Evolutionary conservation across 2,888 invertebrate species (phyloP).

Genomic region (Erannis defoliaria): DNA sequence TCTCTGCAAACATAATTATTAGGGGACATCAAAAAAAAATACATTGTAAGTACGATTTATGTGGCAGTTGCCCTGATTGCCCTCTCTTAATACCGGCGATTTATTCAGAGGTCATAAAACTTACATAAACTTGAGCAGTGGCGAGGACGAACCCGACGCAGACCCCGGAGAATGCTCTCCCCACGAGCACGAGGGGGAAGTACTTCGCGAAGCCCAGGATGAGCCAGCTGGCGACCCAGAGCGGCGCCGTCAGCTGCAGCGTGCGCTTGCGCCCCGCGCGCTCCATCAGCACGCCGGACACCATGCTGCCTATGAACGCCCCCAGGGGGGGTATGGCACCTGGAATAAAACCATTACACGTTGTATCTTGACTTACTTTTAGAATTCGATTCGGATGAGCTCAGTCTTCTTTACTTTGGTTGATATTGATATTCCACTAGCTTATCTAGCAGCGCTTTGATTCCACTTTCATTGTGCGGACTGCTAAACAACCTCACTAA

Average conservation of each 20-base stretch:
- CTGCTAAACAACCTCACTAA: too few species aligned
- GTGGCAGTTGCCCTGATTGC: too few species aligned
- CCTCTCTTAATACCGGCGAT: too few species aligned
- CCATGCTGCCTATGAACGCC: constrained; percentile 84
- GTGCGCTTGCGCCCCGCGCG: constrained; percentile 83
- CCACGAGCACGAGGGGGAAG: constrained; percentile 79
- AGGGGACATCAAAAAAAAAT: too few species aligned
- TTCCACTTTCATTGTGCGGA: too few species aligned
- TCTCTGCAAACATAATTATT: too few species aligned
- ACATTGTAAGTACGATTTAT: too few species aligned
- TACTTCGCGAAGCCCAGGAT: constrained; percentile 81
- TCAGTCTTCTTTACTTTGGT: not conserved
- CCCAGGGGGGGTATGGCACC: constrained; percentile 87
- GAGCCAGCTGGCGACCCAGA: constrained; percentile 85
- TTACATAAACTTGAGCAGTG: constrained; percentile 88
- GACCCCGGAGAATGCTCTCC: constrained; percentile 86
- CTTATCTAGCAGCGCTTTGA: too few species aligned
- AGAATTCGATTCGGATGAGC: too few species aligned
- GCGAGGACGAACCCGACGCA: constrained; percentile 87
- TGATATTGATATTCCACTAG: too few species aligned
- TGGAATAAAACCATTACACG: too few species aligned
- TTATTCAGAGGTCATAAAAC: constrained; percentile 47
- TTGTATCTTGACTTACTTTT: too few species aligned
- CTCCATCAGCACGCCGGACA: constrained; percentile 85
- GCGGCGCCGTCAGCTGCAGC: constrained; percentile 79